Conservation (phyloP, 1,140 invertebrate genomes). For the Thereuonema tuberculata region DNA sequence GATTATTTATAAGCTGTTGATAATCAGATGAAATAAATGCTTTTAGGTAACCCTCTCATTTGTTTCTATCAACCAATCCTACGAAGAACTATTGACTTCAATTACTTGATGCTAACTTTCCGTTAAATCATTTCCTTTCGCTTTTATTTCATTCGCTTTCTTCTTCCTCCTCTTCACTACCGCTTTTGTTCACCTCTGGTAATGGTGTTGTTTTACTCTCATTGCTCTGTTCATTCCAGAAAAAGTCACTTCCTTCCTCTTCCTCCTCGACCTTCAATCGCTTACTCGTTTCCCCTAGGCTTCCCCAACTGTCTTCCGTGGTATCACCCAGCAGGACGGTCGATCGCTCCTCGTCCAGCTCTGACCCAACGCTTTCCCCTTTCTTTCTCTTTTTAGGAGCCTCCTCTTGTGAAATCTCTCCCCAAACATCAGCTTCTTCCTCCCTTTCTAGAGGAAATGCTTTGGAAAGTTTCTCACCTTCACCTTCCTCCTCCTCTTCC, state of each 20-base stretch:
- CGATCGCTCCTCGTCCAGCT: conserved; percentile 4
- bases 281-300: not conserved
- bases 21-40: too few relatives aligned
- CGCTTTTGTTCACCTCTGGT: not conserved
- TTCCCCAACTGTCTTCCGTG: not conserved
- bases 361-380: conserved; percentile 17
- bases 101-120: too few relatives aligned
- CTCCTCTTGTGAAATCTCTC: not conserved
- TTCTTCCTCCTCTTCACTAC: not conserved
- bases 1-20: too few relatives aligned
- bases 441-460: conserved; percentile 12
- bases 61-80: too few relatives aligned
- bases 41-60: too few relatives aligned
- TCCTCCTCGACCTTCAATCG: conserved; percentile 2
- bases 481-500: conserved; percentile 27
- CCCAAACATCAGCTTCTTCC: conserved; percentile 5
- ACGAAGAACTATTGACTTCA: too few relatives aligned
- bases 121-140: too few relatives aligned
- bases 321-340: not conserved
- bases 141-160: not conserved
- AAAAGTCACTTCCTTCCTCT: not conserved
- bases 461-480: conserved; percentile 16
- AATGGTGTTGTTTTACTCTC: not conserved
- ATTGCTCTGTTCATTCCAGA: not conserved
- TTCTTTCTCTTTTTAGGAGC: conserved; percentile 20